Percentiles rank a stretch among this genome's conserved stretches.
These are phyloP conservation scores for Drosophila recens DNA, from an alignment of 2,888 invertebrate species.

Conservation along the genomic window DNA sequence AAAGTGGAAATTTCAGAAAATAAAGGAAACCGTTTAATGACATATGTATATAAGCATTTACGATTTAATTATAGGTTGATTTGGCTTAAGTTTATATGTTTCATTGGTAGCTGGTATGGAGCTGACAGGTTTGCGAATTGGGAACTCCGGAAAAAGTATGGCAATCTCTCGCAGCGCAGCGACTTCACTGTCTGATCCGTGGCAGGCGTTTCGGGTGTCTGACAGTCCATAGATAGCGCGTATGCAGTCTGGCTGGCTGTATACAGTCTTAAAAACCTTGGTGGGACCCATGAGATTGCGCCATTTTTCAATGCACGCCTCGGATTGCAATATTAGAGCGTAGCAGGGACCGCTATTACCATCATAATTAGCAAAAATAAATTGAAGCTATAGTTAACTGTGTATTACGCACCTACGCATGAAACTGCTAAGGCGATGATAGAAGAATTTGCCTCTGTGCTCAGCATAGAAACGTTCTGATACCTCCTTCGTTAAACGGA, in stretches of 20 bases:
- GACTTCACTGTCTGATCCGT: slow-evolving; percentile 93
- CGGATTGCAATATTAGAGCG: slow-evolving; percentile 91
- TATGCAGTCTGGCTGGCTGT: slow-evolving; percentile 91
- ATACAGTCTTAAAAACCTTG: slow-evolving; percentile 93
- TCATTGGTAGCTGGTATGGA: neutral
- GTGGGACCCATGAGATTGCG: slow-evolving; percentile 95
- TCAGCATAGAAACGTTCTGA: slow-evolving; percentile 93
- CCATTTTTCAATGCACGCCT: slow-evolving; percentile 93
- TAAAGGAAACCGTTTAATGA: no score
- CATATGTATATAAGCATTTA: neutral
- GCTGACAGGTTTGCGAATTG: neutral
- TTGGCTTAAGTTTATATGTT: neutral
- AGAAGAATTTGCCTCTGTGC: slow-evolving; percentile 93
- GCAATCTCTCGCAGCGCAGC: slow-evolving; percentile 92
- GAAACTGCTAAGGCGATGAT: slow-evolving; percentile 91
- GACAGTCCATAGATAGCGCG: slow-evolving; percentile 94
- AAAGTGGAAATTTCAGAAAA: no score
- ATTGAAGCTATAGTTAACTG: neutral
- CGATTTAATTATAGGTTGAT: neutral
- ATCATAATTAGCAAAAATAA: neutral
- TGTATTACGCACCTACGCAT: slow-evolving; percentile 89
- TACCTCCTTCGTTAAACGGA: slow-evolving; percentile 87
- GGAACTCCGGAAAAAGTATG: slow-evolving; percentile 92
- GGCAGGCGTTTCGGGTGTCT: slow-evolving; percentile 97
- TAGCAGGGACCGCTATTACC: slow-evolving; percentile 91